These are phyloP conservation scores for Lissonota sp. DNA, from an alignment of 2,888 invertebrate species.

Conservation along the genomic window DNA sequence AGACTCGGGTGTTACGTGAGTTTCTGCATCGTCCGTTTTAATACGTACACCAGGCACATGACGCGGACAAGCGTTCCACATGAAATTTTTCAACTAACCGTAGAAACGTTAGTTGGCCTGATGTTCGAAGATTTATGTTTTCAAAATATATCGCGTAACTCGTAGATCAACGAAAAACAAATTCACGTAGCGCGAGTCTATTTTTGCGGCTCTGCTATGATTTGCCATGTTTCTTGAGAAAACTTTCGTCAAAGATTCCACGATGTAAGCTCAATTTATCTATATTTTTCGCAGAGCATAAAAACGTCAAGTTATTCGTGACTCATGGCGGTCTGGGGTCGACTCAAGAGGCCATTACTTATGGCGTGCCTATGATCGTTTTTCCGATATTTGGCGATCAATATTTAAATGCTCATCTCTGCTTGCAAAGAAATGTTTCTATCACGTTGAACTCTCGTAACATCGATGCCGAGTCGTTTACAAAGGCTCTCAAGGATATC, in stretches of 20 bases:
- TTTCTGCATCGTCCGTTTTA: not conserved
- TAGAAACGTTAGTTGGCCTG: not conserved
- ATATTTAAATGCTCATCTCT: constrained; percentile 66
- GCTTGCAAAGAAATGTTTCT: constrained; percentile 65
- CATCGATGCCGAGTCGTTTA: constrained; percentile 69
- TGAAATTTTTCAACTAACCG: constrained; percentile 1
- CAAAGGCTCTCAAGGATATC: constrained; percentile 67
- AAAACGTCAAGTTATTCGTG: constrained; percentile 76
- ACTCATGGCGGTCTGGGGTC: constrained; percentile 79
- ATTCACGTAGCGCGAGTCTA: not conserved
- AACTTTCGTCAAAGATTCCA: not conserved
- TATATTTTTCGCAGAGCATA: constrained; percentile 71
- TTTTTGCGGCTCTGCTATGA: not conserved
- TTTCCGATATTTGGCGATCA: constrained; percentile 79
- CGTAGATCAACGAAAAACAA: not conserved
- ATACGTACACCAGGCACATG: too few relatives aligned
- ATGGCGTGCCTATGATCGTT: constrained; percentile 76
- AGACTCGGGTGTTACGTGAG: constrained; percentile 76
- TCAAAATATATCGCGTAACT: not conserved
- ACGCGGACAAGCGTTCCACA: not conserved
- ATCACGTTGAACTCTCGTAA: constrained; percentile 61
- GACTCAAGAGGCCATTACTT: constrained; percentile 74
- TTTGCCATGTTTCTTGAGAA: not conserved
- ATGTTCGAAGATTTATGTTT: not conserved
- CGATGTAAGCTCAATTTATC: not conserved